These are phyloP conservation scores for Endotricha flammealis DNA, from an alignment of 2,888 invertebrate species.

Conservation along the genomic window DNA sequence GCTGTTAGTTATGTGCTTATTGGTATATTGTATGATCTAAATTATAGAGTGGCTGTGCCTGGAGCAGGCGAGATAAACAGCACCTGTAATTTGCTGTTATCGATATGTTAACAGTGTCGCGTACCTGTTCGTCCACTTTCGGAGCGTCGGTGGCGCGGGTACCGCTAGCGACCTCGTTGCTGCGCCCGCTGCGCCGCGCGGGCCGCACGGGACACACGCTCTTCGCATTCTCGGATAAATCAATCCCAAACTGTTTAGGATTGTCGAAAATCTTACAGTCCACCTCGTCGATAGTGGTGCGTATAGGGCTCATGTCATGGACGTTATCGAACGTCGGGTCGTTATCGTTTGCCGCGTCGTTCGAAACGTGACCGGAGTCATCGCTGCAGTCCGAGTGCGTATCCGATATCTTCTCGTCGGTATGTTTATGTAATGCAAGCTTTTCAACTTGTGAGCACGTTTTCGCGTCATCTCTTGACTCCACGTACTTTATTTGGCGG, in stretches of 20 bases:
- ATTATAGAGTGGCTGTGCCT: slow-evolving; percentile 34
- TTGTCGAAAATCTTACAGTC: slow-evolving; percentile 58
- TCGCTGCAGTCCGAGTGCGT: slow-evolving; percentile 85
- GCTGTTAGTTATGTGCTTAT: slow-evolving; percentile 34
- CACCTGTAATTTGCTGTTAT: slow-evolving; percentile 68
- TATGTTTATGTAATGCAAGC: slow-evolving; percentile 55
- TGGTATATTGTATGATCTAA: slow-evolving; percentile 34
- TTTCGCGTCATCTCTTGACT: slow-evolving; percentile 61
- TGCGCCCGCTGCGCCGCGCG: slow-evolving; percentile 61
- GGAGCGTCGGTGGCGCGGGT: slow-evolving; percentile 66
- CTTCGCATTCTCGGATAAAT: slow-evolving; percentile 57
- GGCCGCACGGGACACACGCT: slow-evolving; percentile 69
- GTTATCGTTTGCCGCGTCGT: slow-evolving; percentile 87
- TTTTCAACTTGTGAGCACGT: slow-evolving; percentile 58
- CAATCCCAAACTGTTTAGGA: slow-evolving; percentile 63
- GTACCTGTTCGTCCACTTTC: slow-evolving; percentile 77
- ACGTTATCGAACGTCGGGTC: slow-evolving; percentile 64
- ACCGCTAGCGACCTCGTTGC: slow-evolving; percentile 77
- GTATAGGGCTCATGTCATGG: slow-evolving; percentile 46
- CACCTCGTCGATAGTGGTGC: slow-evolving; percentile 48
- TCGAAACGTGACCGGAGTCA: slow-evolving; percentile 90
- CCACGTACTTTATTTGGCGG: slow-evolving; percentile 66
- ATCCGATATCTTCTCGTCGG: slow-evolving; percentile 74
- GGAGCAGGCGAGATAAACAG: slow-evolving; percentile 38
- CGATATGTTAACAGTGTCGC: slow-evolving; percentile 72